phyloP scores from a whole-genome alignment of 2,888 invertebrate genomes.

The Hydropsyche betteni region DNA sequence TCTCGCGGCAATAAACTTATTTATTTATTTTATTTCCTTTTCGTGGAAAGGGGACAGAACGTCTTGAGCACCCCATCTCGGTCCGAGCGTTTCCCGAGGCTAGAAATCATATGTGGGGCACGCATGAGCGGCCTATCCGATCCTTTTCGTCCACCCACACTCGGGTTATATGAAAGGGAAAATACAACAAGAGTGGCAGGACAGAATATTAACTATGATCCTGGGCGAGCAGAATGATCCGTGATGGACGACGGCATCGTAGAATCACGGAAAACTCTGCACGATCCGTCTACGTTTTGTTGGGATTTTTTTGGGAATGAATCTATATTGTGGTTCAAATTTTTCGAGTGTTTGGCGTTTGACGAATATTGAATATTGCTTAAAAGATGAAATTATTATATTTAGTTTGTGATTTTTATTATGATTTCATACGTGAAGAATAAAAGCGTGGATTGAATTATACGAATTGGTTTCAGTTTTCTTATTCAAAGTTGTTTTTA shows the following conservation, averaged over 20 bases:
- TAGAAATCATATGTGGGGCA: conserved; percentile 40
- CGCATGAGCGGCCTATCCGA: conserved; percentile 37
- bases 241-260: neutral
- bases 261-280: conserved; percentile 9
- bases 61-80: conserved; percentile 1
- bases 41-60: neutral
- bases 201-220: conserved; percentile 26
- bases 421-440: too few relatives aligned
- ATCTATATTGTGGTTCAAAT: too few relatives aligned
- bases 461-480: too few relatives aligned
- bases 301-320: neutral
- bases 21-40: conserved; percentile 41
- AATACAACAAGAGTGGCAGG: conserved; percentile 24
- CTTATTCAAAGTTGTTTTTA: too few relatives aligned
- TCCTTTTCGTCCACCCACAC: neutral
- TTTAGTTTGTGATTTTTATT: too few relatives aligned
- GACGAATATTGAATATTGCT: too few relatives aligned
- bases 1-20: conserved; percentile 37
- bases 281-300: neutral
- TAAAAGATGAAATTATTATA: too few relatives aligned
- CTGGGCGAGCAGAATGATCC: neutral
- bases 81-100: conserved; percentile 35
- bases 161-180: conserved; percentile 2
- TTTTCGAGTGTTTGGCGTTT: too few relatives aligned
- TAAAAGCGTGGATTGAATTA: too few relatives aligned